These are phyloP conservation scores for Scolanthus callimorphus DNA, from an alignment of 92 coral and sea anemone genomes.

Conservation along the genomic window DNA sequence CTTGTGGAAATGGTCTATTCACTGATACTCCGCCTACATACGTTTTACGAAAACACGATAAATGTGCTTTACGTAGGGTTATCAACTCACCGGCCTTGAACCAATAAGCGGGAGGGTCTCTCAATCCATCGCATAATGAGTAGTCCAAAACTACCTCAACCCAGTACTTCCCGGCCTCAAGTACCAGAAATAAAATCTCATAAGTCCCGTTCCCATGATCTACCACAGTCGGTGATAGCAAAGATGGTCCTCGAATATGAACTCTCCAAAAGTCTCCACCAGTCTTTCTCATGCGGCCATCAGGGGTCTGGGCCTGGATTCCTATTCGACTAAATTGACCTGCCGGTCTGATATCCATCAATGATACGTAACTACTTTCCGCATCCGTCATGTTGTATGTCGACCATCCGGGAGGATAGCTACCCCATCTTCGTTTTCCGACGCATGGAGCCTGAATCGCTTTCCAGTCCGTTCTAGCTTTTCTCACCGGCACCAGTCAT, in stretches of 20 bases:
- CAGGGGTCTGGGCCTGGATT: slow-evolving; percentile 69
- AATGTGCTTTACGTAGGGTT: no score
- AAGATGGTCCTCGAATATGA: slow-evolving; percentile 64
- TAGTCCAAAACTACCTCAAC: slow-evolving; percentile 60
- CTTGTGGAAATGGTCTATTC: no score
- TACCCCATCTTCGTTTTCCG: slow-evolving; percentile 36
- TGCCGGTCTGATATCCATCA: slow-evolving; percentile 63
- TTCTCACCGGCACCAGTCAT: slow-evolving; percentile 78
- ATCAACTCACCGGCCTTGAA: slow-evolving; percentile 62
- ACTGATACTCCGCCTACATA: no score
- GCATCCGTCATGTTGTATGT: slow-evolving; percentile 56
- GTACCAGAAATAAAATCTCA: slow-evolving; percentile 76
- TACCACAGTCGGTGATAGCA: slow-evolving; percentile 70
- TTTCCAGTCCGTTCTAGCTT: slow-evolving; percentile 62
- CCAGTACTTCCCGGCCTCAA: slow-evolving; percentile 84
- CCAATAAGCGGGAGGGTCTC: slow-evolving; percentile 83
- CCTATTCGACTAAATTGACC: slow-evolving; percentile 81
- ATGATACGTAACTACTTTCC: slow-evolving; percentile 54
- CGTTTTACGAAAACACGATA: no score
- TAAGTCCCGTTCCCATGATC: slow-evolving; percentile 91
- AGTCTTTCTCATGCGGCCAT: slow-evolving; percentile 41
- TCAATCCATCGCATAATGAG: slow-evolving; percentile 75
- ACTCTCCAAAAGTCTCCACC: slow-evolving; percentile 93
- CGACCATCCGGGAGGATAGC: slow-evolving; percentile 34
- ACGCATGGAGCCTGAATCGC: slow-evolving; percentile 42